phyloP scores from a whole-genome alignment of 2,888 invertebrate species.

The Cantharis rufa region DNA sequence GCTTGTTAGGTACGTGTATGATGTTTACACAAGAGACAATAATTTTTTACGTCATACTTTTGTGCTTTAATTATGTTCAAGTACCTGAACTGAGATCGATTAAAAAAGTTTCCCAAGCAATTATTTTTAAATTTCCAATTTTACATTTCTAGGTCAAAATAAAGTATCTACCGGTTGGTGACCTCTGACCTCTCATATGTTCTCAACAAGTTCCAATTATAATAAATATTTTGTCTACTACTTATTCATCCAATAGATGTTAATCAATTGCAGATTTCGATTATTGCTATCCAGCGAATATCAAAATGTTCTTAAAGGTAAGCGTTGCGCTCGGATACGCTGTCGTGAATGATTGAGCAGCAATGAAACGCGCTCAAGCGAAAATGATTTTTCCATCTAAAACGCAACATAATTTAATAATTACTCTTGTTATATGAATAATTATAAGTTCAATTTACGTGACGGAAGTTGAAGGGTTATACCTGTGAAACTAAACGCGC shows the following conservation, averaged over 20 bases:
- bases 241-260: not conserved
- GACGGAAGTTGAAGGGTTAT: constrained; percentile 17
- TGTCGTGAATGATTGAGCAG: constrained; percentile 10
- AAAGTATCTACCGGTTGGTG: not conserved
- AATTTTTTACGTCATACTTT: constrained; percentile 23
- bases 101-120: not conserved
- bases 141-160: not conserved
- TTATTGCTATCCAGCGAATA: not conserved
- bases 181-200: not conserved
- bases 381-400: not conserved
- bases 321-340: constrained; percentile 1
- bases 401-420: not conserved
- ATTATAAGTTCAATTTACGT: not conserved
- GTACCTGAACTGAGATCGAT: not conserved
- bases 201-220: not conserved
- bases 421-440: not conserved
- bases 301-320: not conserved
- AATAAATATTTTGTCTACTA: not conserved
- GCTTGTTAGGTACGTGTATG: constrained; percentile 50
- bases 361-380: constrained; percentile 4
- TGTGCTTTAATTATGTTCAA: constrained; percentile 29
- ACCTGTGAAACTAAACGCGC: constrained; percentile 30
- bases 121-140: not conserved
- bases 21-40: constrained; percentile 34
- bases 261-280: not conserved